These are phyloP conservation scores for Cheirogaleus major DNA, from an alignment of 2,797 vertebrate species.

Conservation along the genomic window DNA sequence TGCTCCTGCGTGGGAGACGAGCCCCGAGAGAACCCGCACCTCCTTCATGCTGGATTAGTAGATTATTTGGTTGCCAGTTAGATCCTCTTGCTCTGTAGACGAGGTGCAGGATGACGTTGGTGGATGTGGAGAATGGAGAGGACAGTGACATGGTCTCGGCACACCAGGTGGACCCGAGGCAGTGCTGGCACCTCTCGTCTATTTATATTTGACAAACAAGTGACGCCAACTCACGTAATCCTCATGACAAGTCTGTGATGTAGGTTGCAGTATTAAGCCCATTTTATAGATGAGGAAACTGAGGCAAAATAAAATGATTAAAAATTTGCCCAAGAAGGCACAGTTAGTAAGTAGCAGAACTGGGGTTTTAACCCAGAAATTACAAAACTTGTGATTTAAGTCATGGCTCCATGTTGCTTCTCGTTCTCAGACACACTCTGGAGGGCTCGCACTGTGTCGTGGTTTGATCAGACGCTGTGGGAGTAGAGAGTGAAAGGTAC, in stretches of 20 bases:
- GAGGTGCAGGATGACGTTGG: neutral
- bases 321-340: neutral
- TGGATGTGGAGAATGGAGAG: neutral
- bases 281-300: neutral
- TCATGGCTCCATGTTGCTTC: neutral
- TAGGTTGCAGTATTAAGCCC: neutral
- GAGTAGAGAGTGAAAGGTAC: neutral
- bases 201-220: neutral
- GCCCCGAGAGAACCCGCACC: neutral
- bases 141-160: neutral
- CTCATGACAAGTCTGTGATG: neutral
- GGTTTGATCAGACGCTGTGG: neutral
- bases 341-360: neutral
- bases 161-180: neutral
- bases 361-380: neutral
- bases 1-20: neutral
- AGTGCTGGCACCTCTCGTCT: neutral
- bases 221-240: neutral
- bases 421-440: too few relatives aligned
- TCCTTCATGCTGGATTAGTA: neutral
- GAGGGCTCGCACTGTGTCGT: rapidly evolving
- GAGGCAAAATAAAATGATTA: neutral
- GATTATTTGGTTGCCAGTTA: neutral
- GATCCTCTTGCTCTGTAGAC: neutral
- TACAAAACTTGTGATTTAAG: neutral